Conservation (phyloP, 2,888 invertebrate species). For the Aleiodes alternator region DNA sequence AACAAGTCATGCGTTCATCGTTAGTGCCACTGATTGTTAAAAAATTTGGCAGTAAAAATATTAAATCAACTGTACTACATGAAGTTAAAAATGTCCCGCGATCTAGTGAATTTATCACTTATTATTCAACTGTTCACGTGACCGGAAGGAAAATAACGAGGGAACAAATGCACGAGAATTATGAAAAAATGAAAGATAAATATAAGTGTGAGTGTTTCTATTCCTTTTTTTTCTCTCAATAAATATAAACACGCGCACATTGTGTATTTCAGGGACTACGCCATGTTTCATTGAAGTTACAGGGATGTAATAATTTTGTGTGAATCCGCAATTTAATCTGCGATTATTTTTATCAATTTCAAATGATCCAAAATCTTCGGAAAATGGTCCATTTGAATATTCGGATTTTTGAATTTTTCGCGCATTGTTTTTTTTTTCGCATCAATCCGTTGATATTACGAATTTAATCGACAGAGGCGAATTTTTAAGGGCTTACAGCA, state of each 20-base stretch:
- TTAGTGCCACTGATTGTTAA: slow-evolving; percentile 37
- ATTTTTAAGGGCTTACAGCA: not conserved
- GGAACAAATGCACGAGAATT: slow-evolving; percentile 67
- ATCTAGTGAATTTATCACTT: not conserved
- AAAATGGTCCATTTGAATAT: not conserved
- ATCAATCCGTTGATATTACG: not conserved
- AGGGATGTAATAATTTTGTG: not conserved
- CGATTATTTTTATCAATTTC: too few relatives aligned
- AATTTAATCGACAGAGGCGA: not conserved
- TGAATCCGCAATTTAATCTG: not conserved
- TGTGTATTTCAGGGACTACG: slow-evolving; percentile 29
- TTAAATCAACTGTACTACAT: slow-evolving; percentile 24
- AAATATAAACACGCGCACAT: slow-evolving; percentile 15
- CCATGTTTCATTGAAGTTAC: slow-evolving; percentile 28
- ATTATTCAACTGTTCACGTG: slow-evolving; percentile 45
- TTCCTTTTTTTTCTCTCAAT: not conserved
- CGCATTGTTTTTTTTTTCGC: not conserved
- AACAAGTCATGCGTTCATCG: slow-evolving; percentile 40
- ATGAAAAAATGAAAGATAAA: slow-evolving; percentile 67
- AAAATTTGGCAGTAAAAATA: slow-evolving; percentile 1
- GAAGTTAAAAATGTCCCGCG: slow-evolving; percentile 5
- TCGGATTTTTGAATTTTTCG: not conserved
- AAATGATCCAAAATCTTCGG: not conserved
- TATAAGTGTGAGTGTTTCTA: slow-evolving; percentile 70
- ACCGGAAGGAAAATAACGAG: slow-evolving; percentile 58